A percentile compares a stretch with the other conserved stretches of the same genome.
These are phyloP conservation scores for Mus spicilegus DNA, from an alignment of 2,113 vertebrate genomes.

Conservation along the genomic window DNA sequence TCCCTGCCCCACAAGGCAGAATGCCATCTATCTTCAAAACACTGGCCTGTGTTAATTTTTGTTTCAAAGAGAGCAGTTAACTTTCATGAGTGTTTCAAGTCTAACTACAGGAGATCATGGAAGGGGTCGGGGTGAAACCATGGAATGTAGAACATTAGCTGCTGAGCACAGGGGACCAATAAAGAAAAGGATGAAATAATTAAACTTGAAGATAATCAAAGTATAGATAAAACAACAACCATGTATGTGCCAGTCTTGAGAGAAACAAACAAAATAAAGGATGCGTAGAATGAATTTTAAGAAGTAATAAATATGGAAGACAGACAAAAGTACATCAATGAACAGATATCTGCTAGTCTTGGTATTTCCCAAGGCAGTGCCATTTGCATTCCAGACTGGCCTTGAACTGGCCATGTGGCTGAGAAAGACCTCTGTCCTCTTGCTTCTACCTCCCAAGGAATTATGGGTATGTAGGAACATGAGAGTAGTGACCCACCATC, in stretches of 20 bases:
- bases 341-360: not conserved
- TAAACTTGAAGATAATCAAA: not conserved
- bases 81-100: not conserved
- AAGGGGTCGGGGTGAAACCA: not conserved
- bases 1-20: not conserved
- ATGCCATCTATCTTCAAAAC: not conserved
- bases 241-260: not conserved
- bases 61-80: not conserved
- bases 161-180: not conserved
- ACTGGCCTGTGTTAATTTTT: not conserved
- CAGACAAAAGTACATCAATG: not conserved
- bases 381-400: not conserved
- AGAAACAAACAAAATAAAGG: slow-evolving; percentile 23
- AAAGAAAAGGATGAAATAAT: not conserved
- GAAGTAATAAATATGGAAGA: not conserved
- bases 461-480: not conserved
- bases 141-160: not conserved
- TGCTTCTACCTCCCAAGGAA: not conserved
- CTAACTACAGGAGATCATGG: not conserved
- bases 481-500: rapidly evolving
- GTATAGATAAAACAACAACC: not conserved
- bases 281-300: not conserved
- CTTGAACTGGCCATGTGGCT: not conserved
- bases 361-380: rapidly evolving
- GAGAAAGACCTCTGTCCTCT: not conserved